These are phyloP conservation scores for Emmelina monodactyla DNA, from an alignment of 2,888 invertebrate species.

Conservation along the genomic window DNA sequence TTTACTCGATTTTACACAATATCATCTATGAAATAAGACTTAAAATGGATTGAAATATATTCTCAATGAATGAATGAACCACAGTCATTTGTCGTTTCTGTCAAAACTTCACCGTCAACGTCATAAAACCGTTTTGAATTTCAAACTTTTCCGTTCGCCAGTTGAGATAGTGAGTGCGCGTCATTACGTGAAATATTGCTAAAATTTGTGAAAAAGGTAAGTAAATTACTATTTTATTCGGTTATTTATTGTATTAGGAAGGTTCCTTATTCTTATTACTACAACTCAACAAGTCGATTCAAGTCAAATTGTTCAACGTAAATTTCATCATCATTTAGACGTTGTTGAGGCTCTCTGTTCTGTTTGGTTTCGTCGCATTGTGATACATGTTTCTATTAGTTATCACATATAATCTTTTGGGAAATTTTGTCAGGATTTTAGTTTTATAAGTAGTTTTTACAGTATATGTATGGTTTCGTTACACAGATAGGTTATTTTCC, in stretches of 20 bases:
- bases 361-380: constrained; percentile 3
- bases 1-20: background rate
- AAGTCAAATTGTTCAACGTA: constrained; percentile 3
- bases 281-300: background rate
- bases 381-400: constrained; percentile 3
- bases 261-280: background rate
- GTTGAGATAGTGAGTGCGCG: constrained; percentile 1
- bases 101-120: background rate
- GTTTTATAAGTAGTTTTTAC: constrained; percentile 3
- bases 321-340: constrained; percentile 4
- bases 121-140: background rate
- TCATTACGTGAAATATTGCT: background rate
- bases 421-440: constrained; percentile 4
- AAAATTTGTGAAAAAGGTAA: constrained; percentile 4
- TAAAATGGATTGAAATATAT: constrained; percentile 1
- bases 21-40: background rate
- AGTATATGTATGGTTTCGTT: constrained; percentile 2
- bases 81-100: background rate
- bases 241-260: constrained; percentile 3
- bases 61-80: constrained; percentile 1
- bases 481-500: constrained; percentile 3
- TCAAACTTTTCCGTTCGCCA: constrained; percentile 1
- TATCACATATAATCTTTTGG: constrained; percentile 3
- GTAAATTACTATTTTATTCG: constrained; percentile 4
- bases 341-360: constrained; percentile 2